Conservation (phyloP, 2,888 invertebrate genomes). For the Epistrophe grossulariae region DNA sequence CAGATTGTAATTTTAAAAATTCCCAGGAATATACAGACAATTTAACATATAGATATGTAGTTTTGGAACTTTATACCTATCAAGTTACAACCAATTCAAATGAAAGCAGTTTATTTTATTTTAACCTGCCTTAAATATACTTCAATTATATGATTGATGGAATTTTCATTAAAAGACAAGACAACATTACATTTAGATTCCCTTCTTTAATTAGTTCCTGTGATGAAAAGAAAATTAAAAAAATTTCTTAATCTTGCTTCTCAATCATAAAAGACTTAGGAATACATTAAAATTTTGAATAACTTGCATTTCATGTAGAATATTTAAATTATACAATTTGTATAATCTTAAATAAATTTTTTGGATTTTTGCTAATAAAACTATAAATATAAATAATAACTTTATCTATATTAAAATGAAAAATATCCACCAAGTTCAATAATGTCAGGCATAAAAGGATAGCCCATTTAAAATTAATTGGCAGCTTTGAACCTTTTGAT, state of each 20-base stretch:
- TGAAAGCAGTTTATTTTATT: neutral
- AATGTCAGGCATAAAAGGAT: neutral
- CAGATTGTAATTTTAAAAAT: neutral
- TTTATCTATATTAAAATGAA: no score
- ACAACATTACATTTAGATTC: neutral
- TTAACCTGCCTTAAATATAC: neutral
- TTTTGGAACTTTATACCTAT: neutral
- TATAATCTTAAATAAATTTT: no score
- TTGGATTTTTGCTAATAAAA: no score
- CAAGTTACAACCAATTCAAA: neutral
- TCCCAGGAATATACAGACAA: neutral
- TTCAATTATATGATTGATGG: neutral
- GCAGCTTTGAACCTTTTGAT: slow-evolving; percentile 1
- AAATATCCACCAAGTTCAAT: no score
- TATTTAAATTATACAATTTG: no score
- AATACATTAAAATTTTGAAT: no score
- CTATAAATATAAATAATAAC: no score
- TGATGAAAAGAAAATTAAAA: no score
- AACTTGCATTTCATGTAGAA: no score
- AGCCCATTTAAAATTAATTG: neutral
- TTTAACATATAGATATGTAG: neutral
- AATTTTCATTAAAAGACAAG: no score
- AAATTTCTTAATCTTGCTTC: no score
- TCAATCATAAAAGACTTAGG: no score
- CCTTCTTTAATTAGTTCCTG: neutral